Evolutionary conservation across 2,888 invertebrate species (phyloP).

Genomic region (Drosophila quasianomalipes): DNA sequence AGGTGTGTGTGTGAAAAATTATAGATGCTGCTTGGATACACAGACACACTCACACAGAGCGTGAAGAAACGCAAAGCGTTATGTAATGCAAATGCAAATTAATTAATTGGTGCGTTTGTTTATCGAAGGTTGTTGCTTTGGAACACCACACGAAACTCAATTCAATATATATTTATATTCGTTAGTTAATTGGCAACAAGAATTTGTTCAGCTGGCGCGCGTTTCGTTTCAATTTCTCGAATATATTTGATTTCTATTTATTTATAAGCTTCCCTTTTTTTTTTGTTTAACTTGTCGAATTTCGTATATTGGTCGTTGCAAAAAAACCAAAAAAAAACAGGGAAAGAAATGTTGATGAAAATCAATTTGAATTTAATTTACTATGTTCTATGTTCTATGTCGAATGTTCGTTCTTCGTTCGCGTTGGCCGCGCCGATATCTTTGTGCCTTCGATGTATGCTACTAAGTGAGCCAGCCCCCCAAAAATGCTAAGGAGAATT

Average conservation of each 20-base stretch:
- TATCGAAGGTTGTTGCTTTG: conserved; percentile 32
- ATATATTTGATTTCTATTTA: conserved; percentile 17
- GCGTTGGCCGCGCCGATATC: conserved; percentile 79
- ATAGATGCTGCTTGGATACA: conserved; percentile 23
- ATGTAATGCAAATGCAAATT: conserved; percentile 51
- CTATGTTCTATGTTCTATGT: conserved; percentile 69
- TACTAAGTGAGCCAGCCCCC: conserved; percentile 68
- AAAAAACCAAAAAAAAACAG: not conserved
- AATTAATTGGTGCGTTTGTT: conserved; percentile 59
- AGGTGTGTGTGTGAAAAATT: conserved; percentile 15
- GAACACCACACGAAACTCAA: conserved; percentile 57
- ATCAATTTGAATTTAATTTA: conserved; percentile 50
- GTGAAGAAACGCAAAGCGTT: conserved; percentile 27
- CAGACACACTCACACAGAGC: not conserved
- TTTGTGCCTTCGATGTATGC: conserved; percentile 78
- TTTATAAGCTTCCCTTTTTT: conserved; percentile 13
- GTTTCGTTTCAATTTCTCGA: conserved; percentile 59
- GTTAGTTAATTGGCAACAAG: conserved; percentile 46
- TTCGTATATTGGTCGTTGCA: conserved; percentile 41
- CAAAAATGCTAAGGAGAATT: conserved; percentile 54
- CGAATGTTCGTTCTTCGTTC: conserved; percentile 72
- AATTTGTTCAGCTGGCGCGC: conserved; percentile 49
- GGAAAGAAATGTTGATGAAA: not conserved
- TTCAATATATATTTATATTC: conserved; percentile 22
- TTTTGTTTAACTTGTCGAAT: conserved; percentile 25